Evolutionary conservation across 1,140 invertebrate genomes (phyloP).

Genomic region (Eufriesea mexicana): DNA sequence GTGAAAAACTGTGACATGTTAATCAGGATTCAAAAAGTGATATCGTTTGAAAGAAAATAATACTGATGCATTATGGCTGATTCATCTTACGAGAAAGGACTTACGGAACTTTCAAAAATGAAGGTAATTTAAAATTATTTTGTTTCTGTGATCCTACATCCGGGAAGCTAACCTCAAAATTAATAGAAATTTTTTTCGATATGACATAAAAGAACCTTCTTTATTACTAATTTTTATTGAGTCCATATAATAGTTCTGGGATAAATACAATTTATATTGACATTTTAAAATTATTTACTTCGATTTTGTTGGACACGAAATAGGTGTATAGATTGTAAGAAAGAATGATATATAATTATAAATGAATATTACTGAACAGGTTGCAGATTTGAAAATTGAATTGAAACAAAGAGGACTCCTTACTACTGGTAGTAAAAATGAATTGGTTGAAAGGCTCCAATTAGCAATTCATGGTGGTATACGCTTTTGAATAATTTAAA

Average conservation of each 20-base stretch:
- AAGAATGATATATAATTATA: not conserved
- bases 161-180: conserved; percentile 28
- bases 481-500: conserved; percentile 37
- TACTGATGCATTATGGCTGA: conserved; percentile 74
- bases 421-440: conserved; percentile 90
- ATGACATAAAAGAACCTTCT: not conserved
- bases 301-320: not conserved
- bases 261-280: not conserved
- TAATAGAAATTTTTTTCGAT: not conserved
- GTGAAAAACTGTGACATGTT: conserved; percentile 36
- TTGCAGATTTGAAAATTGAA: conserved; percentile 89
- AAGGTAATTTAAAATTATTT: conserved; percentile 71
- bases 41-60: conserved; percentile 31
- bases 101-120: conserved; percentile 80
- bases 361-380: conserved; percentile 57
- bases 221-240: not conserved
- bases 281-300: not conserved
- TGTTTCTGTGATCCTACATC: not conserved
- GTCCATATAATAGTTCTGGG: not conserved
- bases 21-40: not conserved
- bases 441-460: conserved; percentile 89
- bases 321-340: not conserved
- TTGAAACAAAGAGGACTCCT: conserved; percentile 89
- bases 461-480: conserved; percentile 84
- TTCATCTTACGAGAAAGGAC: conserved; percentile 79